Conservation (phyloP, 2,113 vertebrate genomes). For the Mystacornis crossleyi region DNA sequence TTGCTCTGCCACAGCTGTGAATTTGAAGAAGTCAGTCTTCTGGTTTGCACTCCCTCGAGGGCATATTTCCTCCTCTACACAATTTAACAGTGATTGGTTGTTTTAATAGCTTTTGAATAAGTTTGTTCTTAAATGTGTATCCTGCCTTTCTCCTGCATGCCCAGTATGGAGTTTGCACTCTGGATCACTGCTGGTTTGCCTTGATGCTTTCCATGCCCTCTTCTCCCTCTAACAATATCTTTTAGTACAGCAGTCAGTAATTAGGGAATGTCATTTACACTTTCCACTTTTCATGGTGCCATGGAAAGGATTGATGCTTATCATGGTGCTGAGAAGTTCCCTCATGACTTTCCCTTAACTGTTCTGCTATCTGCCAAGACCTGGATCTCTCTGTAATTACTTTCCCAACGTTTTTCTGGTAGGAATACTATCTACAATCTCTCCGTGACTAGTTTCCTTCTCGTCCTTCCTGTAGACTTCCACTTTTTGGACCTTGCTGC, state of each 20-base stretch:
- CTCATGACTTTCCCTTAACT: background rate
- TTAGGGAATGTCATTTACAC: background rate
- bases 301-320: background rate
- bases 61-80: background rate
- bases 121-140: background rate
- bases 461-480: background rate
- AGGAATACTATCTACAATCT: background rate
- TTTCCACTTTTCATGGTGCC: background rate
- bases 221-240: background rate
- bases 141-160: background rate
- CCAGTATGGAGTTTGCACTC: background rate
- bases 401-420: background rate
- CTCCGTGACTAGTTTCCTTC: background rate
- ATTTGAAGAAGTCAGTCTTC: constrained; percentile 35
- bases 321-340: background rate
- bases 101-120: constrained; percentile 42
- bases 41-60: constrained; percentile 3
- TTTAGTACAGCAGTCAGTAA: background rate
- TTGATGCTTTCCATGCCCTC: background rate
- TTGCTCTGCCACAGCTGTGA: constrained; percentile 17
- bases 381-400: constrained; percentile 29
- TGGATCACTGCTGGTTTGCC: background rate
- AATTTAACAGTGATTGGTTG: constrained; percentile 21
- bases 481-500: background rate
- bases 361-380: background rate